Evolutionary conservation across 2,888 invertebrate species (phyloP), one percentile per base, ranked within the genome.

Genomic region (Aromia moschata): DNA sequence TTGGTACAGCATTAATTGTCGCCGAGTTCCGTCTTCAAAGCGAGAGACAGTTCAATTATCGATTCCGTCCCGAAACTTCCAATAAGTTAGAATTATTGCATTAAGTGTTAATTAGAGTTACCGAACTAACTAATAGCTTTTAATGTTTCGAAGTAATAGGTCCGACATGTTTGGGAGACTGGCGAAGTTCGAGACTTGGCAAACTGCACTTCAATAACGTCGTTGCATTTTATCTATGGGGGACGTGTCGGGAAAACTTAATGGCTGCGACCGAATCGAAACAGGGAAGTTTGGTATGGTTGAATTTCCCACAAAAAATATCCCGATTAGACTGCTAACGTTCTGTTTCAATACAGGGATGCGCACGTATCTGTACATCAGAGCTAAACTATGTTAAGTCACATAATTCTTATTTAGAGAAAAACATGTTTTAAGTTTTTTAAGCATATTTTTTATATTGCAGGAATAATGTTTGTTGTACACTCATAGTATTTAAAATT

Each of bases 81-180:
- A 33, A 49, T 57, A 43, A 56, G 25, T 56, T 57, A 57, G 56
- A 65, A 61, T 61, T 64, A 61, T 66, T 55, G 55, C 46, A 56
- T 66, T 60, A 57, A 60, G 62, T 60, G 66, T 60, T 66, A 66
- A 66, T 64, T 64, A 62, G 53, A 66, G 60, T 62, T 64, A 62
- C 58, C 58, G 56, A 66, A 66, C 66, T 64, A 62, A 60, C 58
- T 62, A 60, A 62, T 60, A 49, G 62, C 57, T 60, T 60, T 51
- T 36, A 63, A 63, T 60, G 64, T 59, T 54, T 47, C 56, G 46
- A 51, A 58, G 64, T 61, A 58, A 60, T 56, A 56, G 56, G 41
- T 31, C 49, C 43, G 57, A 47, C 60, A 61, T 57, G 56, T 57
- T 61, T 49, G 60, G 41, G 33, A n/a, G 33, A 51, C 44, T 45